Evolutionary conservation across 2,797 vertebrate genomes (phyloP), one percentile per base, ranked within the genome.

Genomic region (Platalea minor): DNA sequence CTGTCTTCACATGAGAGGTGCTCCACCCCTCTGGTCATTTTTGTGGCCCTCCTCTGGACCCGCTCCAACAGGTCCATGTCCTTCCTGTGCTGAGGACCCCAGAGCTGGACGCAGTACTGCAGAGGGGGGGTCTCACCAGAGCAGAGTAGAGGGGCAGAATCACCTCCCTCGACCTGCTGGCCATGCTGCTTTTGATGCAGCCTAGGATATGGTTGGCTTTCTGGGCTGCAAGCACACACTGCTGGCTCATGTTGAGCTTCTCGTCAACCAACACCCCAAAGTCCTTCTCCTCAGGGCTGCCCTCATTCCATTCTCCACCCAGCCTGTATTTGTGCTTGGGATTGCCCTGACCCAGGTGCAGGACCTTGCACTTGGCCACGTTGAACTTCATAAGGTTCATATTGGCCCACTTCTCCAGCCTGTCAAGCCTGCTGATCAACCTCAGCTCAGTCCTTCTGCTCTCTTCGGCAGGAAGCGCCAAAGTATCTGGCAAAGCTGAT

Each of bases 31-130:
- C 23, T 3, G 19, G 53, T 5, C 6, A 33, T 41, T 18, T 76
- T 51, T 6, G 7, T 19, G 45, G 10, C 16, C 37, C 41, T 85
- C 46, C 37, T 48, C 68, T 60, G 59, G 54, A 64, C 29, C 0
- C 0, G 2, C 35, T 80, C 29, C 29, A 80, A 41, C 0, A 0
- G 15, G 4, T 67, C 28, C 17, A 18, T 8, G 35, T 28, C 15
- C 3, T 35, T 59, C 48, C 4, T 15, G 5, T n/a, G 24, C 15
- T 46, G 39, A 6, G 17, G 54, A 3, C 19, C 2, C 19, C 68
- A 73, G 64, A 76, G 21, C 33, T 41, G 33, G 10, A 72, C 0
- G 3, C 24, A 59, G 21, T 4, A 51, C 8, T 60, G 1, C 35
- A 64, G 13, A 64, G 13, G 19, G 19, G 10, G 5, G 25, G 29